Base-by-base conservation (phyloP, 2,113 vertebrate species). In the Poicephalus meyeri region DNA sequence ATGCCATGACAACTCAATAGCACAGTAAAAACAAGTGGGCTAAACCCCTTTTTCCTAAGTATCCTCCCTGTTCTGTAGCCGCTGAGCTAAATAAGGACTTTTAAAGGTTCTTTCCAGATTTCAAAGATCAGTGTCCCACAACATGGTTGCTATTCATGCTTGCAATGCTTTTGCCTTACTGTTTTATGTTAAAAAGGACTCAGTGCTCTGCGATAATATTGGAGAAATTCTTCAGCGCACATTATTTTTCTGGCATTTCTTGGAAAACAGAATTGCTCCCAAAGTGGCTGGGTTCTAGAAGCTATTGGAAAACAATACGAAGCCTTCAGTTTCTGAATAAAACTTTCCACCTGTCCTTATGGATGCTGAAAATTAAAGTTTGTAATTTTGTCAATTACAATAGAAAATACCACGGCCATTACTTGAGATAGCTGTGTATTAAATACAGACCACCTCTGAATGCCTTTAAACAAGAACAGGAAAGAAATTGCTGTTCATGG, bases 331-430 rank as follows among this genome's bases (percentile, higher is more conserved):
- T 96, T 77, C 76, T 87, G 83, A 65, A 89, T 91, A 95, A 96
- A 96, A 94, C 37, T 93, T 97, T 97, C 96, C 91, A 97, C 94
- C 95, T 96, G 86, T 94, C 86, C 82, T 96, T 88, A 80, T 89
- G 52, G 91, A 92, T 91, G n/a, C 56, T 95, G 70, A 89, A 96
- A 93, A 80, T 80, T 80, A 74, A 96, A 97, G 52, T 56, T 47
- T 56, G 65, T 68, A 82, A 72, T 96, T 94, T 77, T 91, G 60
- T 89, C 94, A 93, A 96, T 95, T 72, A 69, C 80, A 88, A 84
- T 49, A 47, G 74, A 91, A 92, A 89, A 87, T 82, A 70, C 61
- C 60, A 46, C 11, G 46, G 28, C 80, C 71, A 82, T 96, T 86
- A 95, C 77, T 94, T 76, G 86, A 89, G 91, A 56, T 72, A 76